Evolutionary conservation across 2,113 vertebrate species (phyloP), one percentile per base, ranked within the genome.

Genomic region (Spermophilus dauricus): DNA sequence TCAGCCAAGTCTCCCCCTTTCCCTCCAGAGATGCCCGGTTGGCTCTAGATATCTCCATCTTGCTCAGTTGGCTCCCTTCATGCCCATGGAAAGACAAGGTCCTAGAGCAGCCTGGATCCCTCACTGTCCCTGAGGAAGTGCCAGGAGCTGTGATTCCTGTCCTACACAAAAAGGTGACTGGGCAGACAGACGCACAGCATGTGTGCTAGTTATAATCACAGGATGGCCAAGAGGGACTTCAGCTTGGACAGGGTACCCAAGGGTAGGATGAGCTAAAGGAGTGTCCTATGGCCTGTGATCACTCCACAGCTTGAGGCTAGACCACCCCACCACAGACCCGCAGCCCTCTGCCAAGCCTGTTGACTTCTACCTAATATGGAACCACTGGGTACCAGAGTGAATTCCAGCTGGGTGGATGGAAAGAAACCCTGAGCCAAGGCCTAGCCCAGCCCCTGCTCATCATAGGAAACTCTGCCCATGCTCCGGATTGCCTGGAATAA

Each of bases 331-430:
- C 1, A 0, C 11, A 48, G 8, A 7, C 17, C 14, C 42, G 4
- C 26, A 73, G 10, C 6, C 56, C 53, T 72, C 22, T 10, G 45
- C 32, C 16, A 56, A 89, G 53, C 20, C 73, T 80, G 26, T 13
- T 80, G 94, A 81, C 30, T 88, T 94, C 75, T 53, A 94, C 48
- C 80, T 76, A 48, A 81, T 63, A 34, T 58, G 32, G 45, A 53
- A 81, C 34, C 18, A 18, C 53, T 86, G 48, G 32, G 48, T 42
- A 76, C 42, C 30, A 67, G 28, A 91, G 83, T 45, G 32, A 93
- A 88, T 34, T 30, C 67, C n/a, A 39, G 45, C 12, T 10, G 34
- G 65, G 85, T n/a, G 30, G 4, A 45, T 30, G 11, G 22, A 17
- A 89, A 58, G 22, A 17, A 89, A 58, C 6, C 48, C 39, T 48